Conservation (phyloP, 2,797 vertebrate genomes). For the Ctenopoma multispine region DNA sequence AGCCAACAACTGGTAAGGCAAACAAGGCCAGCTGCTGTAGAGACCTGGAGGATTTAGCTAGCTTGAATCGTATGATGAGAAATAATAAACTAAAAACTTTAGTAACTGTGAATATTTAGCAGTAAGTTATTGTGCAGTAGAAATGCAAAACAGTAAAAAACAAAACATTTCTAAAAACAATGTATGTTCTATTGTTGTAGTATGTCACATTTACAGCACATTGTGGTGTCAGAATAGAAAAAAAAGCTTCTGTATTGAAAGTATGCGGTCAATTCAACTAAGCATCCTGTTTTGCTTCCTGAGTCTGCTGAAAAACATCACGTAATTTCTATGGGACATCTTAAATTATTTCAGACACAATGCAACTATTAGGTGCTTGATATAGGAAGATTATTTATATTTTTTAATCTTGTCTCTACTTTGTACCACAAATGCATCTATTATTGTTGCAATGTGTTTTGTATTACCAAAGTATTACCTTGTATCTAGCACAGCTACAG, state of each 20-base stretch:
- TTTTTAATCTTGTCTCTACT: background rate
- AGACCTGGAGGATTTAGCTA: conserved; percentile 35
- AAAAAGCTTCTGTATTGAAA: conserved; percentile 52
- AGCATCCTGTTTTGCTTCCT: conserved; percentile 86
- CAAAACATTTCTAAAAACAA: background rate
- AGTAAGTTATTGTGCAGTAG: background rate
- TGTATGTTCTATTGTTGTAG: background rate
- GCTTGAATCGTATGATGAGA: conserved; percentile 37
- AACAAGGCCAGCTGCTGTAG: conserved; percentile 70
- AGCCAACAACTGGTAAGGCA: conserved; percentile 76
- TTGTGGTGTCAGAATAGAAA: conserved; percentile 39
- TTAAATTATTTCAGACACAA: conserved; percentile 47
- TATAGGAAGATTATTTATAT: background rate
- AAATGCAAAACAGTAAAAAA: background rate
- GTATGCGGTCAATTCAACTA: conserved; percentile 62
- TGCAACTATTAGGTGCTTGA: conserved; percentile 6
- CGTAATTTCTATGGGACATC: conserved; percentile 62
- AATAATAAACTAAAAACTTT: conserved; percentile 2
- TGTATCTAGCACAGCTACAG: background rate
- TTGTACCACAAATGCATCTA: background rate
- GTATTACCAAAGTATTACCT: background rate
- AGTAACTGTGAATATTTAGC: conserved; percentile 12
- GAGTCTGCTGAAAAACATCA: conserved; percentile 73
- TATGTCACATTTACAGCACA: conserved; percentile 4
- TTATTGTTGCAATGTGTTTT: too few relatives aligned